Evolutionary conservation across 2,113 vertebrate genomes (phyloP).

Genomic region (Malaclemys terrapin): DNA sequence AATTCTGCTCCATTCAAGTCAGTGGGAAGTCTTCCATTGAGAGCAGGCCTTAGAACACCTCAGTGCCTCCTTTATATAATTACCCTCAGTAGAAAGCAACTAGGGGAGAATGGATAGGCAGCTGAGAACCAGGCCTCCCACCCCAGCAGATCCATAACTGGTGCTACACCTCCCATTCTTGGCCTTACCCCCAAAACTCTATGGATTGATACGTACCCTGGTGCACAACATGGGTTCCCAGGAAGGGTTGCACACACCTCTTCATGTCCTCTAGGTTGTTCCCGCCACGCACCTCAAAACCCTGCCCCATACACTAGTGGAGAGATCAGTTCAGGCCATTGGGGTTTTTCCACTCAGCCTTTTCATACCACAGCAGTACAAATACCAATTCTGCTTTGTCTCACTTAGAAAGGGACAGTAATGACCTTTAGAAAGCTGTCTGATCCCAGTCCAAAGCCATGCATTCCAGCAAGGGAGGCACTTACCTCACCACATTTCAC

Average conservation of each 20-base stretch:
- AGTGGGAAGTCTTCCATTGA: background rate
- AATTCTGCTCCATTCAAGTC: background rate
- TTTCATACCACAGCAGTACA: background rate
- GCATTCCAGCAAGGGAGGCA: background rate
- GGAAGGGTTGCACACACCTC: background rate
- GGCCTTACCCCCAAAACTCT: background rate
- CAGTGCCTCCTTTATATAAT: background rate
- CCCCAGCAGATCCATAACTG: background rate
- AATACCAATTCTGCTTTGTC: background rate
- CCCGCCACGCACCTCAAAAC: background rate
- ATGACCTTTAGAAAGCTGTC: background rate
- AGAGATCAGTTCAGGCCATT: background rate
- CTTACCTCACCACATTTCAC: background rate
- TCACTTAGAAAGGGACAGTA: background rate
- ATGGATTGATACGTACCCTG: background rate
- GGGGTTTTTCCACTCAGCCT: background rate
- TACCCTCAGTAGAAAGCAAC: background rate
- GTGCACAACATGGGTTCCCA: background rate
- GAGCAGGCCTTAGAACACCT: background rate
- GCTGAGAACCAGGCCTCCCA: background rate
- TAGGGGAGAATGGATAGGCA: background rate
- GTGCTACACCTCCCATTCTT: background rate
- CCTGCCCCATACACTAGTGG: background rate
- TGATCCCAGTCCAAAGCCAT: background rate
- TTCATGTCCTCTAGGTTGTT: background rate